Conservation (phyloP, 2,113 vertebrate species). For the cattle (Bos taurus) region DNA sequence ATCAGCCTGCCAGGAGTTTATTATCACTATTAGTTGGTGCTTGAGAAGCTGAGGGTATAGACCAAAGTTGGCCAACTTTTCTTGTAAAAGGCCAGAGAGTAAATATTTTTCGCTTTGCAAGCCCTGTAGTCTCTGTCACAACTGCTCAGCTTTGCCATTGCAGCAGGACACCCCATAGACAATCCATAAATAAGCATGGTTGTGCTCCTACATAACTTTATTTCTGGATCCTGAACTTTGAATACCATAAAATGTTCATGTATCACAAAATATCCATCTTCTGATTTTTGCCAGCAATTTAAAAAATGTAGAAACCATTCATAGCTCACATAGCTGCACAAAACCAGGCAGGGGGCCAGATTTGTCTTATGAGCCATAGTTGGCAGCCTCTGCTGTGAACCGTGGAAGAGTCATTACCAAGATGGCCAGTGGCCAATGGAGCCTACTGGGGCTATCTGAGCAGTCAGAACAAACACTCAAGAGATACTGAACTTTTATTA, state of each 20-base stretch:
- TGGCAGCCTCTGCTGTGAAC: background rate
- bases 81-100: background rate
- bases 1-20: background rate
- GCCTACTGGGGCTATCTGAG: background rate
- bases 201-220: background rate
- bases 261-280: background rate
- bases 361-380: background rate
- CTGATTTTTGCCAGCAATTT: background rate
- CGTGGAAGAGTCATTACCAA: background rate
- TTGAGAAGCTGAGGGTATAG: background rate
- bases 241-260: background rate
- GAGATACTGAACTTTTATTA: background rate
- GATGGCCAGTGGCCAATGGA: background rate
- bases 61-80: background rate
- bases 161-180: background rate
- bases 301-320: background rate
- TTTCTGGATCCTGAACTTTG: background rate
- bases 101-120: background rate
- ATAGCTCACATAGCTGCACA: background rate
- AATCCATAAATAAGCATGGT: background rate
- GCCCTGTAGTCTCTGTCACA: background rate
- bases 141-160: background rate
- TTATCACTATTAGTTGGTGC: too few species aligned
- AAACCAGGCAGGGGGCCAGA: background rate
- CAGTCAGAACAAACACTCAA: background rate